These are phyloP conservation scores for Xenentodon cancila DNA, from an alignment of 2,797 vertebrate genomes.

Conservation along the genomic window DNA sequence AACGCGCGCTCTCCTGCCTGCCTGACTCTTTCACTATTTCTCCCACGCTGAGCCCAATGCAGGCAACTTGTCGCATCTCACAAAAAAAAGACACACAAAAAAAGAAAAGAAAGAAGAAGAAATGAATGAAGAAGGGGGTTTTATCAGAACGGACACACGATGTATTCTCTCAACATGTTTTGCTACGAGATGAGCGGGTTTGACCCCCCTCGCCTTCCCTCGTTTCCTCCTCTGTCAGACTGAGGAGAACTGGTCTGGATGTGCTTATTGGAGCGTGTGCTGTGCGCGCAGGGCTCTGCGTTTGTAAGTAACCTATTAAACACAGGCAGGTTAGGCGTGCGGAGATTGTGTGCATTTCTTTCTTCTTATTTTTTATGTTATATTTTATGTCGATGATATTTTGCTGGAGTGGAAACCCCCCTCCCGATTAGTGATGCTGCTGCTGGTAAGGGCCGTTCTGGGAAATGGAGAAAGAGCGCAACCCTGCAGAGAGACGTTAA, in stretches of 20 bases:
- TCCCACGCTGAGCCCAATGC: slow-evolving; percentile 58
- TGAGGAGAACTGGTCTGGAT: slow-evolving; percentile 56
- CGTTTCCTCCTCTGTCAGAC: slow-evolving; percentile 14
- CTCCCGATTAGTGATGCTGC: slow-evolving; percentile 49
- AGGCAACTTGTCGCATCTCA: slow-evolving; percentile 79
- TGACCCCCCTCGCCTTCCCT: slow-evolving; percentile 3
- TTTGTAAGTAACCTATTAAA: slow-evolving; percentile 55
- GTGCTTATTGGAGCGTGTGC: slow-evolving; percentile 72
- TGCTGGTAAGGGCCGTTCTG: slow-evolving; percentile 49
- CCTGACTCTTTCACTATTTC: slow-evolving; percentile 61
- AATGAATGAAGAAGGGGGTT: background rate
- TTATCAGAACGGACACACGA: no score
- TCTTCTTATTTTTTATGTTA: background rate
- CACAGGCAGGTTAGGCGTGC: slow-evolving; percentile 47
- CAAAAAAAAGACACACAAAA: background rate
- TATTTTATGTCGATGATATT: slow-evolving; percentile 4
- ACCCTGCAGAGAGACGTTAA: slow-evolving; percentile 65
- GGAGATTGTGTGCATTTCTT: background rate
- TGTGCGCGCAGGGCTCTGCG: slow-evolving; percentile 30
- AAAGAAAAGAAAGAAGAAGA: background rate
- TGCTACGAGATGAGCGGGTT: slow-evolving; percentile 28
- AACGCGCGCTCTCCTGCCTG: slow-evolving; percentile 50
- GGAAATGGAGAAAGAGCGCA: slow-evolving; percentile 64
- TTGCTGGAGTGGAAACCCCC: slow-evolving; percentile 48
- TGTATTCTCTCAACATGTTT: slow-evolving; percentile 1